phyloP scores from a whole-genome alignment of 2,888 invertebrate species.

The Galerucella pusilla region DNA sequence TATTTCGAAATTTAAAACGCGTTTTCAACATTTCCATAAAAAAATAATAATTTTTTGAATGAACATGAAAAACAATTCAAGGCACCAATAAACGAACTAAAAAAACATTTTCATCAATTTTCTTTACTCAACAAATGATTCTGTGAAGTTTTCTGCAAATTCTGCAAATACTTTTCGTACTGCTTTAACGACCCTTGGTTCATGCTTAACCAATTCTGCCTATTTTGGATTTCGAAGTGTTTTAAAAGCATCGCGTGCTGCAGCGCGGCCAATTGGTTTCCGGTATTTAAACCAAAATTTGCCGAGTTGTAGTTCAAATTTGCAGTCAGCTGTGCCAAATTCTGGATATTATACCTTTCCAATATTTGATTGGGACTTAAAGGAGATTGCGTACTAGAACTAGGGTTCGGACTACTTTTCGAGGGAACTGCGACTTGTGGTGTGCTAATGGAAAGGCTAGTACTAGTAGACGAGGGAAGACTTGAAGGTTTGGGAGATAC shows the following conservation, averaged over 20 bases:
- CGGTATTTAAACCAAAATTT: conserved; percentile 45
- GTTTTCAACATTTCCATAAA: neutral
- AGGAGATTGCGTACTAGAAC: conserved; percentile 37
- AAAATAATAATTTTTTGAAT: neutral
- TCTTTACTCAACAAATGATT: conserved; percentile 54
- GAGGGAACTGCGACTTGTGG: conserved; percentile 21
- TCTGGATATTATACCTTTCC: conserved; percentile 64
- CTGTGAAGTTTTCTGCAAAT: conserved; percentile 57
- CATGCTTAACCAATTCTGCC: conserved; percentile 61
- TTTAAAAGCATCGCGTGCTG: conserved; percentile 63
- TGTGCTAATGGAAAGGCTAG: conserved; percentile 1
- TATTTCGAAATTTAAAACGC: neutral
- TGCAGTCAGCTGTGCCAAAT: conserved; percentile 63
- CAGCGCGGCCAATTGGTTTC: conserved; percentile 57
- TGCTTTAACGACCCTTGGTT: conserved; percentile 59
- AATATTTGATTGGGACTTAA: conserved; percentile 60
- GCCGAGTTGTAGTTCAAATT: conserved; percentile 60
- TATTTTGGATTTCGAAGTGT: conserved; percentile 62
- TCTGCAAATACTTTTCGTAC: conserved; percentile 63
- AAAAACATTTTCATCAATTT: conserved; percentile 51
- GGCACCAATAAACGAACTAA: neutral
- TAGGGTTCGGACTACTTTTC: conserved; percentile 34
- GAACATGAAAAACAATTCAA: neutral
- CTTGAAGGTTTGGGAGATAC: conserved; percentile 26
- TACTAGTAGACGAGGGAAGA: conserved; percentile 11